phyloP scores from a whole-genome alignment of 2,113 vertebrate genomes.

The Petroica traversi region DNA sequence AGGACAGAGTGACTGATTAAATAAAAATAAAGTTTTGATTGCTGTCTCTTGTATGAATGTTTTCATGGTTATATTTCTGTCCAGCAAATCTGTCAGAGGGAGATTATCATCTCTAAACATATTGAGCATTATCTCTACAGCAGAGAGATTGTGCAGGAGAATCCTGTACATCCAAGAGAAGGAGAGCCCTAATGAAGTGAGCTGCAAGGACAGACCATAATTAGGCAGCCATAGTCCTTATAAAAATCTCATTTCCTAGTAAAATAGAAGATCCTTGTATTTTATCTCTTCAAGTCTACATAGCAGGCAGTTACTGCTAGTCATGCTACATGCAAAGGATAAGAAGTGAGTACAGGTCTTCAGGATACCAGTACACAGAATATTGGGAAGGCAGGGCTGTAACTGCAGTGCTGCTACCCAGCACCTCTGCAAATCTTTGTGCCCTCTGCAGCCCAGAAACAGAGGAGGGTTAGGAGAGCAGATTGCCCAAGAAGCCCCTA shows the following conservation, averaged over 20 bases:
- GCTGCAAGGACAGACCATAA: not conserved
- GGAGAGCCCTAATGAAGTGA: not conserved
- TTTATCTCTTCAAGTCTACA: not conserved
- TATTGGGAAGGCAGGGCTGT: not conserved
- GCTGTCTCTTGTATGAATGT: not conserved
- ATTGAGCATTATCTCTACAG: not conserved
- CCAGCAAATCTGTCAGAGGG: not conserved
- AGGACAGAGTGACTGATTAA: not conserved
- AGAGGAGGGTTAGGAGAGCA: not conserved
- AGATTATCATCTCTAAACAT: not conserved
- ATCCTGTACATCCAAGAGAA: not conserved
- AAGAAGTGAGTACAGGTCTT: not conserved
- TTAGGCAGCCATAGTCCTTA: not conserved
- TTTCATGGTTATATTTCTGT: not conserved
- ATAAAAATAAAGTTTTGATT: not conserved
- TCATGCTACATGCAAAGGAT: rapidly evolving
- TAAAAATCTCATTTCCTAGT: not conserved
- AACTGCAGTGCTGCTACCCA: not conserved
- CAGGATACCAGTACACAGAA: not conserved
- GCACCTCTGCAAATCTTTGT: not conserved
- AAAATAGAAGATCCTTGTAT: not conserved
- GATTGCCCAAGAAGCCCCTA: not conserved
- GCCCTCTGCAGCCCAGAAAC: not conserved
- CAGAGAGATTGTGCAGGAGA: not conserved
- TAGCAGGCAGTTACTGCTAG: not conserved